These are phyloP conservation scores for Ochotona princeps DNA, from an alignment of 2,113 vertebrate species.

Conservation along the genomic window DNA sequence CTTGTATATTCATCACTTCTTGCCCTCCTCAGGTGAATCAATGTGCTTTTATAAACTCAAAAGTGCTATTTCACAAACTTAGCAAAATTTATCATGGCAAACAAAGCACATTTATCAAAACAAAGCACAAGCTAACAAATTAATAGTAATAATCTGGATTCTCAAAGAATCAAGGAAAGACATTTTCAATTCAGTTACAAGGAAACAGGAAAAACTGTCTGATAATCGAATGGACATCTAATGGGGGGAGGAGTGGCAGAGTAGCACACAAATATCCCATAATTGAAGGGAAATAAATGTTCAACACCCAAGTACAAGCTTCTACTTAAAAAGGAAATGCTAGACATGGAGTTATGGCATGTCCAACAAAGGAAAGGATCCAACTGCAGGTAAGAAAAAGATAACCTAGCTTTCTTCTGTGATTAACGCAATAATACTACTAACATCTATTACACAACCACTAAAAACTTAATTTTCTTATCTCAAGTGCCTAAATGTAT, in stretches of 20 bases:
- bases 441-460: not conserved
- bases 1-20: slow-evolving; percentile 37
- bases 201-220: not conserved
- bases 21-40: slow-evolving; percentile 24
- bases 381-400: slow-evolving; percentile 14
- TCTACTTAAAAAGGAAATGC: slow-evolving; percentile 33
- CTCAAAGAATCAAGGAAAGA: slow-evolving; percentile 51
- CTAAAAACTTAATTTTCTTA: slow-evolving; percentile 32
- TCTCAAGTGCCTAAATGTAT: slow-evolving; percentile 37
- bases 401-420: slow-evolving; percentile 1
- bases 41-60: slow-evolving; percentile 53
- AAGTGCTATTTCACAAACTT: slow-evolving; percentile 54
- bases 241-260: not conserved
- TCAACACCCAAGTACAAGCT: slow-evolving; percentile 20
- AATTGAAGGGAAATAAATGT: slow-evolving; percentile 46
- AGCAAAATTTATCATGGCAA: slow-evolving; percentile 49
- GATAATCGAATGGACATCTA: slow-evolving; percentile 35
- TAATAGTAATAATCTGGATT: slow-evolving; percentile 63
- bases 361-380: slow-evolving; percentile 11
- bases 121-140: slow-evolving; percentile 45
- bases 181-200: slow-evolving; percentile 36
- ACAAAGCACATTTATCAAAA: slow-evolving; percentile 1
- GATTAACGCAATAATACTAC: not conserved
- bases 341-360: slow-evolving; percentile 22
- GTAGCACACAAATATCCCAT: not conserved